Evolutionary conservation across 2,888 invertebrate species (phyloP).

Genomic region (Macrosiphum euphorbiae): DNA sequence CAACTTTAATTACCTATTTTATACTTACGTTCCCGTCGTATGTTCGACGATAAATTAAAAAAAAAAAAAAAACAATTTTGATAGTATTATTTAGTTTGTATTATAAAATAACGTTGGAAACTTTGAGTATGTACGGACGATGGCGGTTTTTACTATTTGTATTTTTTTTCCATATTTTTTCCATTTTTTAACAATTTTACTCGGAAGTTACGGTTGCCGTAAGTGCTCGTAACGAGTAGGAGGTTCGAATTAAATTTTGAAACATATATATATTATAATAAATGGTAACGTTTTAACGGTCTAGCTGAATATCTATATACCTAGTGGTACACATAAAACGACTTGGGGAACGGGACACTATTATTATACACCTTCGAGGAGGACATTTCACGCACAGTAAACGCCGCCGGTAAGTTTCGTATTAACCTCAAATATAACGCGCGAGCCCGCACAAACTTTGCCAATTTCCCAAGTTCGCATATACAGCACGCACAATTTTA

Average conservation of each 20-base stretch:
- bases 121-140: not conserved
- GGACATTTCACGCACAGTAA: constrained; percentile 53
- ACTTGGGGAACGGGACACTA: constrained; percentile 29
- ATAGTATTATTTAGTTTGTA: not conserved
- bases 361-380: constrained; percentile 33
- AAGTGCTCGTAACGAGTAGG: not conserved
- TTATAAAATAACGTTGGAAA: not conserved
- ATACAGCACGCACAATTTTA: constrained; percentile 48
- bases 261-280: constrained; percentile 19
- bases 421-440: constrained; percentile 56
- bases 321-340: constrained; percentile 23
- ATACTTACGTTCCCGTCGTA: not conserved
- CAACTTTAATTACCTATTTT: not conserved
- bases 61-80: not conserved
- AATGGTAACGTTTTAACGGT: constrained; percentile 23
- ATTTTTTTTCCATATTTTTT: no score
- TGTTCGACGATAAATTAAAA: not conserved
- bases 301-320: not conserved
- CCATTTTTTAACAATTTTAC: not conserved
- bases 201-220: not conserved
- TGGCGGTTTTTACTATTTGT: not conserved
- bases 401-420: constrained; percentile 45
- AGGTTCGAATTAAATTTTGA: constrained; percentile 41
- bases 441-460: constrained; percentile 50
- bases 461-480: constrained; percentile 56